Evolutionary conservation across 2,113 vertebrate genomes (phyloP).

Genomic region (Chitala chitala): DNA sequence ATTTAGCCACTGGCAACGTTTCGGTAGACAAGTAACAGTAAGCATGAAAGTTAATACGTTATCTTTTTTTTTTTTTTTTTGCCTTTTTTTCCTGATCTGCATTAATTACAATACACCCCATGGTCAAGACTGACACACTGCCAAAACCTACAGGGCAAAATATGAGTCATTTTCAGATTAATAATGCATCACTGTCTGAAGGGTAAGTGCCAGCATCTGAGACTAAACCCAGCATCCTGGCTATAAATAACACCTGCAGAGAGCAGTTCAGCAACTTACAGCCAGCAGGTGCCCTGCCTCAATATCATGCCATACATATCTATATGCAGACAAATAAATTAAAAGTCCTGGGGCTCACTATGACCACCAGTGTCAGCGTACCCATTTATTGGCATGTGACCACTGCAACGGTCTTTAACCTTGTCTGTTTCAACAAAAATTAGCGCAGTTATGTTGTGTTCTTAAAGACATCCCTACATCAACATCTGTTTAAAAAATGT

Average conservation of each 20-base stretch:
- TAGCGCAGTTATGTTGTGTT: slow-evolving; percentile 64
- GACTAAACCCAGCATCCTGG: slow-evolving; percentile 36
- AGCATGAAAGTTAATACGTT: slow-evolving; percentile 51
- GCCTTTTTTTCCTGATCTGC: slow-evolving; percentile 50
- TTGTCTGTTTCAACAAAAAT: slow-evolving; percentile 44
- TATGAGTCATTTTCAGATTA: slow-evolving; percentile 69
- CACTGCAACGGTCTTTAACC: too few relatives aligned
- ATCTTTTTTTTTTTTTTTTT: too few relatives aligned
- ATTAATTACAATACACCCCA: slow-evolving; percentile 62
- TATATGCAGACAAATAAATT: slow-evolving; percentile 57
- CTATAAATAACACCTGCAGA: slow-evolving; percentile 55
- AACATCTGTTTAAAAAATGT: slow-evolving; percentile 60
- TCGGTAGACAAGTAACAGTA: slow-evolving; percentile 38
- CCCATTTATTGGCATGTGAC: too few relatives aligned
- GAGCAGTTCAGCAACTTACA: slow-evolving; percentile 44
- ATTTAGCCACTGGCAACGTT: slow-evolving; percentile 38
- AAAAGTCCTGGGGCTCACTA: slow-evolving; percentile 53
- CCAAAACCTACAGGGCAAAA: slow-evolving; percentile 55
- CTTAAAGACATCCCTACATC: slow-evolving; percentile 67
- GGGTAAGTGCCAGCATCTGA: slow-evolving; percentile 47
- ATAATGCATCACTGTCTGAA: slow-evolving; percentile 63
- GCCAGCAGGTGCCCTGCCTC: slow-evolving; percentile 42
- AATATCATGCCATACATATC: slow-evolving; percentile 30
- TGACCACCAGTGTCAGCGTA: slow-evolving; percentile 48
- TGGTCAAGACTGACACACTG: slow-evolving; percentile 48